Percentiles rank a stretch among this genome's conserved stretches.
Conservation (phyloP, 2,113 vertebrate genomes). For the Oryzias curvinotus region DNA sequence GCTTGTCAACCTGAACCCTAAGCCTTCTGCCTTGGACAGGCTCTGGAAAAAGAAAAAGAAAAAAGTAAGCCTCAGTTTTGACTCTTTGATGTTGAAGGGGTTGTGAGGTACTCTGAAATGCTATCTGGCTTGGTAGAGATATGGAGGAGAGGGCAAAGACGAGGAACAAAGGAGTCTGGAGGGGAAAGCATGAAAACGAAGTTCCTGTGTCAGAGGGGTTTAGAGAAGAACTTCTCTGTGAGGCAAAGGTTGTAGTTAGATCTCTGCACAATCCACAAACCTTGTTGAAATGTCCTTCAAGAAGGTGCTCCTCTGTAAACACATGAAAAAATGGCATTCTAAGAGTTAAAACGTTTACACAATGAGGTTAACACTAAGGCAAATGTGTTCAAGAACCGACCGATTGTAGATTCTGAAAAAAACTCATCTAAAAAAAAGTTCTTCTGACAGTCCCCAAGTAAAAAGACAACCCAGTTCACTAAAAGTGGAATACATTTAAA, state of each 20-base stretch:
- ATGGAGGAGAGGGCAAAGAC: slow-evolving; percentile 11
- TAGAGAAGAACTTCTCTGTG: not conserved
- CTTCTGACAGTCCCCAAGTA: too few species aligned
- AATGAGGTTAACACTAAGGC: too few species aligned
- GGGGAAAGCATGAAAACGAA: slow-evolving; percentile 12
- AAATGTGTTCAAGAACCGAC: too few species aligned
- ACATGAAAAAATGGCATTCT: not conserved
- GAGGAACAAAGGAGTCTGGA: slow-evolving; percentile 22
- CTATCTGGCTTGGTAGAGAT: slow-evolving; percentile 34
- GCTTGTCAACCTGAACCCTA: slow-evolving; percentile 41
- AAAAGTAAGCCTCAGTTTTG: slow-evolving; percentile 28
- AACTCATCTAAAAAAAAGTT: too few species aligned
- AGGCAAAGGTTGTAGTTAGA: slow-evolving; percentile 20
- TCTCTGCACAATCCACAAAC: not conserved
- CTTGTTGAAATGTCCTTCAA: slow-evolving; percentile 1
- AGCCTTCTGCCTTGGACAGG: slow-evolving; percentile 38
- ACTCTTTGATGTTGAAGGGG: slow-evolving; percentile 56
- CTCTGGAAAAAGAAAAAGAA: slow-evolving; percentile 19
- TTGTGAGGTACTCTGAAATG: slow-evolving; percentile 46
- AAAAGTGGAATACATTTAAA: too few species aligned
- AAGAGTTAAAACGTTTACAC: not conserved
- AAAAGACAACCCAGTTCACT: too few species aligned
- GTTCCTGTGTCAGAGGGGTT: not conserved
- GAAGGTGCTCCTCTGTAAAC: slow-evolving; percentile 2
- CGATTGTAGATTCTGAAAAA: too few species aligned